Base-by-base conservation (phyloP, 2,113 vertebrate species). In the Hypocryptadius cinnamomeus region DNA sequence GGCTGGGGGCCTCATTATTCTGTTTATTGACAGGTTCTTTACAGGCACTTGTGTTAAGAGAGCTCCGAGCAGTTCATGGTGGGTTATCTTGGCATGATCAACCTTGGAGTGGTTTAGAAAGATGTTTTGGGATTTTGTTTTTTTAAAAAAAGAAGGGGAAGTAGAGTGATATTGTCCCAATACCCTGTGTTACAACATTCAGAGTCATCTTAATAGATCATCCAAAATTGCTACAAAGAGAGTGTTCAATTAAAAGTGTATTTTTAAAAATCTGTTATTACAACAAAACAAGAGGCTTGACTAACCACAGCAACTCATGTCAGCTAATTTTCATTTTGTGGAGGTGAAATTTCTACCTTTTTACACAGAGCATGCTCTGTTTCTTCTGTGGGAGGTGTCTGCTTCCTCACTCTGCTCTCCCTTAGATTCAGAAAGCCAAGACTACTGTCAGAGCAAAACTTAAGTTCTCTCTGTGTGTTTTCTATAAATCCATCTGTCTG, bases 381-480 rank as follows among this genome's bases (percentile, higher is more conserved):
- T 79, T 87, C 28, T 82, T 24, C 15, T 48, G 11, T 31, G 4
- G 37, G 28, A 74, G 9, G 30, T 61, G 17, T 7, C 48, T 90
- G 16, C 37, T 72, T 71, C 31, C 24, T 89, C 40, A 35, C 18
- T 1, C 0, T 64, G 17, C 14, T 92, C 14, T 72, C 27, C 14
- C 40, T 88, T 51, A 57, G 23, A 40, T 28, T 71, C 14, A 13
- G 44, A 80, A 85, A 68, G 20, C 4, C 0, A 60, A 64, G 15
- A 21, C 5, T 30, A 21, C 5, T 30, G 10, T 35, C 13, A 65
- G 31, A 84, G 50, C 37, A 57, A 65, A 78, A 23, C 4, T 45
- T 37, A 11, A 2, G 1, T 63, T 60, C 8, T 35, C 3, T 70
- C 0, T 65, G 0, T 59, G 6, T 91, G 9, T 70, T 59, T 8